phyloP scores from a whole-genome alignment of 2,888 invertebrate species.

The Phyllotreta striolata region DNA sequence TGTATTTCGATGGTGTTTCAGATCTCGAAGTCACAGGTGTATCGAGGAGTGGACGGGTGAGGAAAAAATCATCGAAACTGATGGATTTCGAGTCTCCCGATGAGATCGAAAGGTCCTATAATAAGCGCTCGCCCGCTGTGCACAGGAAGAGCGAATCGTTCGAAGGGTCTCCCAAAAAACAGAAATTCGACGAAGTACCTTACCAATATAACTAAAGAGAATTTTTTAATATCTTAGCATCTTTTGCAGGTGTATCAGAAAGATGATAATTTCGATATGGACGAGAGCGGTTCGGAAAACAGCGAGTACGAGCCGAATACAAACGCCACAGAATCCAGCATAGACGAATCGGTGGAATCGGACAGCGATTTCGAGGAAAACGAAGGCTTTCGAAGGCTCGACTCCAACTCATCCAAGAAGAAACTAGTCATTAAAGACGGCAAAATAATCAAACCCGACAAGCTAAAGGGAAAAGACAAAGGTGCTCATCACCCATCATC shows the following conservation, averaged over 20 bases:
- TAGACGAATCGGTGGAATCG: conserved; percentile 56
- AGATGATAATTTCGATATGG: conserved; percentile 53
- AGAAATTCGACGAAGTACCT: conserved; percentile 38
- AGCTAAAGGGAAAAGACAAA: conserved; percentile 61
- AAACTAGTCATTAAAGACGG: conserved; percentile 73
- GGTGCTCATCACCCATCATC: conserved; percentile 41
- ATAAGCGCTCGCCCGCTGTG: conserved; percentile 56
- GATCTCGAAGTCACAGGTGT: conserved; percentile 86
- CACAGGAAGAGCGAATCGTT: conserved; percentile 46
- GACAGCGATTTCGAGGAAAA: conserved; percentile 57
- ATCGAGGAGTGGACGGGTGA: conserved; percentile 87
- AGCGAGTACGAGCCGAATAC: conserved; percentile 57
- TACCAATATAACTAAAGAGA: no score
- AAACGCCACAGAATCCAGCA: conserved; percentile 53
- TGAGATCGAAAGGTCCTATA: conserved; percentile 75
- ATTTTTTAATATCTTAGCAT: neutral
- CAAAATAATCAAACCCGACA: conserved; percentile 73
- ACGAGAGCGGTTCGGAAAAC: conserved; percentile 58
- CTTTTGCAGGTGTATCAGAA: conserved; percentile 37
- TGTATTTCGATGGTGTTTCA: conserved; percentile 46
- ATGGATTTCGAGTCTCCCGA: conserved; percentile 93
- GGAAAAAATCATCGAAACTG: conserved; percentile 94
- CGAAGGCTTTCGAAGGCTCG: conserved; percentile 64
- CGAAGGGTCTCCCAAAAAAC: conserved; percentile 41
- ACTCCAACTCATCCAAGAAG: conserved; percentile 71